Conservation (phyloP, 2,888 invertebrate genomes). For the Odontothrips loti region DNA sequence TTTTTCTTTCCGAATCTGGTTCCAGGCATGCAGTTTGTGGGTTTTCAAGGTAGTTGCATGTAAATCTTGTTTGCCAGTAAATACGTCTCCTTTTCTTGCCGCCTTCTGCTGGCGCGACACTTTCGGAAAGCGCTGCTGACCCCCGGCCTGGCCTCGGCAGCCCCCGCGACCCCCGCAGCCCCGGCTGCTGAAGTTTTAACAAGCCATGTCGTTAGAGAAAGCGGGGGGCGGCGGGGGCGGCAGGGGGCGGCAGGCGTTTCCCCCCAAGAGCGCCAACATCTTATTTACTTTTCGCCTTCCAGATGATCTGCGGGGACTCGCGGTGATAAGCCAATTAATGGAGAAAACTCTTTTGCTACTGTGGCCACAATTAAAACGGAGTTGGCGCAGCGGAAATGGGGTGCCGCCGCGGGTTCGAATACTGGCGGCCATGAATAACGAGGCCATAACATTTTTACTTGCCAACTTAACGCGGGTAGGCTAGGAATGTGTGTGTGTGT, state of each 20-base stretch:
- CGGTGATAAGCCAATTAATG: not conserved
- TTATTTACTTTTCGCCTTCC: not conserved
- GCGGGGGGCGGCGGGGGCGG: not conserved
- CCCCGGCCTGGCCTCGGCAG: too few species aligned
- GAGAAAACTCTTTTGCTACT: not conserved
- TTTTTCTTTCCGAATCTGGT: too few species aligned
- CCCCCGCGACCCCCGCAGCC: too few species aligned
- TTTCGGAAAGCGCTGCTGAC: too few species aligned
- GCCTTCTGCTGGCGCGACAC: too few species aligned
- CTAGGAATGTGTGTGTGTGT: not conserved
- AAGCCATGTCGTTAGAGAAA: not conserved
- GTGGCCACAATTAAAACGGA: not conserved
- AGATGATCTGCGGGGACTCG: not conserved
- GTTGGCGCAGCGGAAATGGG: not conserved
- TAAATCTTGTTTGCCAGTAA: too few species aligned
- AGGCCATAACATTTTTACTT: not conserved
- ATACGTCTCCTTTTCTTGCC: too few species aligned
- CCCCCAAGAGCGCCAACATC: not conserved
- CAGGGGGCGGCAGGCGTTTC: not conserved
- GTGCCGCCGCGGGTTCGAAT: not conserved
- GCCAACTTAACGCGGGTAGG: not conserved
- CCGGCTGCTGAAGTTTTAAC: not conserved
- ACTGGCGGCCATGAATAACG: not conserved
- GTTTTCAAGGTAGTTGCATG: too few species aligned
- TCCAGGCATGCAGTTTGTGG: too few species aligned